Evolutionary conservation across 2,797 vertebrate species (phyloP), one percentile per base, ranked within the genome.

Genomic region (Cryptoblepharus egeriae): DNA sequence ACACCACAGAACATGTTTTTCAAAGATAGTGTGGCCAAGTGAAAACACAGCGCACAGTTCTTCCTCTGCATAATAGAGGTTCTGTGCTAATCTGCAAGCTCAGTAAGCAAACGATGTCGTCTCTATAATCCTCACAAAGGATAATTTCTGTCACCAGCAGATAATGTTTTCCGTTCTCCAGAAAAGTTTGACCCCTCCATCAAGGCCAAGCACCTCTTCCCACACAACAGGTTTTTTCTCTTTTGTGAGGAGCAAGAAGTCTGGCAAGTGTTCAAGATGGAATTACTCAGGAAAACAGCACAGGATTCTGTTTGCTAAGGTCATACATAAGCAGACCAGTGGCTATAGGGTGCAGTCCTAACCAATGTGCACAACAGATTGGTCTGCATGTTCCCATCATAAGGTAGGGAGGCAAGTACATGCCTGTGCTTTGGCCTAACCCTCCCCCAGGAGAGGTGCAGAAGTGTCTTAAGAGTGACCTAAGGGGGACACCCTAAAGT

Each of bases 191-290:
- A 68, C 13, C 9, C 37, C 45, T 4, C 0, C 64, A 69, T 77
- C 9, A 86, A 87, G 1, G 7, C 74, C 32, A 80, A 88, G 80
- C 39, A 81, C 9, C 1, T 70, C 2, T 81, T 85, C 49, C 82
- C 2, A 49, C 32, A 13, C 0, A 16, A 45, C n/a, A 64, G 20
- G 18, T 30, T 76, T 42, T 2, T 70, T 26, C 42, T 84, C 58
- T 22, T 68, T 63, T 64, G 1, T 20, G 13, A 39, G 64, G 5
- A 37, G 1, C 18, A 84, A 70, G 65, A 8, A 32, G 49, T 30
- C 63, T 78, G 28, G 9, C 52, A 22, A 15, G 77, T 80, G 73
- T n/a, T 30, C 2, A 81, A 45, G 3, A 39, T 7, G 57, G 39
- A 1, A 26, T 15, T 73, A 72, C 3, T 68, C 8, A 75, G 60